phyloP scores from a whole-genome alignment of 2,888 invertebrate species.

The Vesta saturnalis region DNA sequence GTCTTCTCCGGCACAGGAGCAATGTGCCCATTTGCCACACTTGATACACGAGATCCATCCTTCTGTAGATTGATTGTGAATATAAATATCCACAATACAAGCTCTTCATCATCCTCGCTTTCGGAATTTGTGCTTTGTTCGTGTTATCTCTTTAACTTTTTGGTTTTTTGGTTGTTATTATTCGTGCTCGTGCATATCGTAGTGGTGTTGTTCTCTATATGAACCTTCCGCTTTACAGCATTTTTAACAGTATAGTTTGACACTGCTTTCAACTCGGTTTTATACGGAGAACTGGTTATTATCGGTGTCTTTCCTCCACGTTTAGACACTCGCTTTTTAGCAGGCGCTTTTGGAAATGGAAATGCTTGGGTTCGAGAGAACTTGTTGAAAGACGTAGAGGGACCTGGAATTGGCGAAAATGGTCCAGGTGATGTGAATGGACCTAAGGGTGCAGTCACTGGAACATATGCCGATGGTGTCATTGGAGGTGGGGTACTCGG shows the following conservation, averaged over 20 bases:
- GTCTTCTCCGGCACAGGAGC: too few species aligned
- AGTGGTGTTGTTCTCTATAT: neutral
- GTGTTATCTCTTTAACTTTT: neutral
- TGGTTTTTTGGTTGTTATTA: neutral
- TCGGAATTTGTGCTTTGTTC: neutral
- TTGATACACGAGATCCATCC: too few species aligned
- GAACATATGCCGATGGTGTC: neutral
- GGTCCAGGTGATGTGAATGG: neutral
- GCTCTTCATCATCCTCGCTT: neutral
- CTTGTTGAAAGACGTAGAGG: neutral
- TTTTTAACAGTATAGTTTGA: neutral
- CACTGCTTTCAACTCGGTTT: neutral
- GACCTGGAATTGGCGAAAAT: neutral
- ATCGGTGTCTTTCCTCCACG: neutral
- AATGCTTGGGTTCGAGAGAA: neutral
- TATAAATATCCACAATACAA: too few species aligned
- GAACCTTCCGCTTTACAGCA: neutral
- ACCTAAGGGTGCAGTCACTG: neutral
- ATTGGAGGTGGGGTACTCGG: too few species aligned
- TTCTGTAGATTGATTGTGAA: too few species aligned
- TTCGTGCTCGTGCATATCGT: neutral
- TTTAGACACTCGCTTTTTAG: neutral
- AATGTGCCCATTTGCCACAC: too few species aligned
- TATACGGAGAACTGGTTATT: neutral
- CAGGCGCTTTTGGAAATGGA: neutral